phyloP scores from a whole-genome alignment of 2,113 vertebrate species.

The Syngnathus scovelli region DNA sequence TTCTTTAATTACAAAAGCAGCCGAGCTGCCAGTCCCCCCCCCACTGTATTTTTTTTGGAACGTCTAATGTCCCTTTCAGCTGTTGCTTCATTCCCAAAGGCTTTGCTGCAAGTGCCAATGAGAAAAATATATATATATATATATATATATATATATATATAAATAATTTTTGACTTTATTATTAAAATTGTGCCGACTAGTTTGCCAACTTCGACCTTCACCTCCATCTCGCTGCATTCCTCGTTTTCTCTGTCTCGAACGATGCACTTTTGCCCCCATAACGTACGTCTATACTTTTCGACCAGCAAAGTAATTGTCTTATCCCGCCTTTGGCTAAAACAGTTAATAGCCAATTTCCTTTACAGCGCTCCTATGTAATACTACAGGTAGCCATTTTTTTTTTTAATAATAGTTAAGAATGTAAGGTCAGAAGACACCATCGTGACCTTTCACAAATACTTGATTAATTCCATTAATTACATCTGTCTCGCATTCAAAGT shows the following conservation, averaged over 20 bases:
- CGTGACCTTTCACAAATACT: not conserved
- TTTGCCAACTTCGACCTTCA: conserved; percentile 25
- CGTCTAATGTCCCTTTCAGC: conserved; percentile 37
- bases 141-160: too few species aligned
- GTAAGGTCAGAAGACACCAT: conserved; percentile 2
- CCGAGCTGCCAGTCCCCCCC: conserved; percentile 58
- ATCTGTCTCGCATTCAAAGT: conserved; percentile 19
- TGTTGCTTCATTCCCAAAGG: conserved; percentile 35
- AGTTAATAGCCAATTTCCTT: conserved; percentile 26
- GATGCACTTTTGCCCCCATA: conserved; percentile 30
- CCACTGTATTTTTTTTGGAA: conserved; percentile 60
- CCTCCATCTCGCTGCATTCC: conserved; percentile 9
- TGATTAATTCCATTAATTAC: not conserved
- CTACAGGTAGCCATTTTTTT: conserved; percentile 15
- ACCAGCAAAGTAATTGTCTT: conserved; percentile 28
- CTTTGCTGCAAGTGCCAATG: conserved; percentile 46
- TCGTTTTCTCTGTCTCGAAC: conserved; percentile 20
- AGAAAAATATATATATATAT: too few species aligned
- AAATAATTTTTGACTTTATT: conserved; percentile 45
- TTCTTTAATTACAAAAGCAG: conserved; percentile 47
- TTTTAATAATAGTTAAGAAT: conserved; percentile 1
- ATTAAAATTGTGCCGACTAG: conserved; percentile 26
- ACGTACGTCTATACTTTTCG: conserved; percentile 33
- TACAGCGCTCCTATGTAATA: conserved; percentile 33
- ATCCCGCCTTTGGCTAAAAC: conserved; percentile 19